These are phyloP conservation scores for Physocephala rufipes DNA, from an alignment of 2,888 invertebrate species.

Conservation along the genomic window DNA sequence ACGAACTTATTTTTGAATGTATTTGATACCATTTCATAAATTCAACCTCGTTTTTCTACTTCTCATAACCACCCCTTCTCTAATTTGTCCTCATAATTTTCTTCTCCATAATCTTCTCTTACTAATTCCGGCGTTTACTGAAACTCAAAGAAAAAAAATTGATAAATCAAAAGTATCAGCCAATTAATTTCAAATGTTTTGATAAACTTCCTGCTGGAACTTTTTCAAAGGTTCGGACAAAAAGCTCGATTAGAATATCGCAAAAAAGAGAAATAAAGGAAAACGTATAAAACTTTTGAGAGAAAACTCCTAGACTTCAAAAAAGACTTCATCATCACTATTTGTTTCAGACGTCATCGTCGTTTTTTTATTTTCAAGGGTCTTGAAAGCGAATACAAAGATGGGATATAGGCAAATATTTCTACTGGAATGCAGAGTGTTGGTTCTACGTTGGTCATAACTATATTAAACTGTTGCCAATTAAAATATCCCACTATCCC, in stretches of 20 bases:
- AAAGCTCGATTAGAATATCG: background rate
- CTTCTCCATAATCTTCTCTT: slow-evolving; percentile 27
- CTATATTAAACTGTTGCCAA: slow-evolving; percentile 32
- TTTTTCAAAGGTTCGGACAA: background rate
- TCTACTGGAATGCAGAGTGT: slow-evolving; percentile 10
- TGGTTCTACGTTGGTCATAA: slow-evolving; percentile 32
- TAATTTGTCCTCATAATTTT: too few relatives aligned
- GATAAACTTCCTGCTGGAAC: background rate
- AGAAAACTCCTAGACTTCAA: background rate
- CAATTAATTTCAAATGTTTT: slow-evolving; percentile 24
- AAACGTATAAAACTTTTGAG: slow-evolving; percentile 25
- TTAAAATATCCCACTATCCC: slow-evolving; percentile 14
- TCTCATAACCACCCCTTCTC: too few relatives aligned
- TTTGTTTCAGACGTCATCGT: slow-evolving; percentile 8
- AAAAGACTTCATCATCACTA: slow-evolving; percentile 28
- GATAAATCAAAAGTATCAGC: slow-evolving; percentile 7
- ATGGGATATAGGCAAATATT: slow-evolving; percentile 10
- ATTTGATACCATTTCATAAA: too few relatives aligned
- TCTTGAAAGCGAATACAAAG: too few relatives aligned
- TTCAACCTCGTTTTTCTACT: too few relatives aligned
- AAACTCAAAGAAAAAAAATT: background rate
- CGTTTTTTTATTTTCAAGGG: too few relatives aligned
- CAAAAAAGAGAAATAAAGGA: background rate
- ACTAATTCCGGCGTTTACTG: slow-evolving; percentile 2
- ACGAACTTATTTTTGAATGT: too few relatives aligned